A percentile compares a stretch with the other conserved stretches of the same genome.
Conservation (phyloP, 2,797 vertebrate species). For the Spinus pinus region DNA sequence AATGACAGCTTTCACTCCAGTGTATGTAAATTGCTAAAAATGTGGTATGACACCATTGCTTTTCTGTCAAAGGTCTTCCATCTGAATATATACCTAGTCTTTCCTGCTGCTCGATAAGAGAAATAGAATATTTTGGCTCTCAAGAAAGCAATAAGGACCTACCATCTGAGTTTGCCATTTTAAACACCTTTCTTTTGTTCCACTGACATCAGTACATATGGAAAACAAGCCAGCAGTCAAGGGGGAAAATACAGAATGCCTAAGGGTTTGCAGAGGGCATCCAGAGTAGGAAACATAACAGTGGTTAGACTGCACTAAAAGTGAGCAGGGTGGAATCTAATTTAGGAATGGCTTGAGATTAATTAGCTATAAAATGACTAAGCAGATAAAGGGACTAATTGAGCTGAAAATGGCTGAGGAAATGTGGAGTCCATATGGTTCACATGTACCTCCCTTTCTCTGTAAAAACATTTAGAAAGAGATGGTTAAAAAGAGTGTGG, state of each 20-base stretch:
- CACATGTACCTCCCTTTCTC: not conserved
- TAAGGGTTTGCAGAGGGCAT: not conserved
- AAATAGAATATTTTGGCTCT: not conserved
- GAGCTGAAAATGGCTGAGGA: not conserved
- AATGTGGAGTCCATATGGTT: not conserved
- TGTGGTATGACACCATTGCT: not conserved
- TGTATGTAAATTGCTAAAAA: not conserved
- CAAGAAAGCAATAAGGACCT: not conserved
- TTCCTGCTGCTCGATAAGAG: not conserved
- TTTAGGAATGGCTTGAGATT: not conserved
- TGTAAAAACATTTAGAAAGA: not conserved
- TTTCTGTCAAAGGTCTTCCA: not conserved
- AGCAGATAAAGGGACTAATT: not conserved
- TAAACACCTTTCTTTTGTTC: not conserved
- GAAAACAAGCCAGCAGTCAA: not conserved
- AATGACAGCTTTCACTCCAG: constrained; percentile 14
- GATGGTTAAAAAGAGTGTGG: not conserved
- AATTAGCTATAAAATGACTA: not conserved
- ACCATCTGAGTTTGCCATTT: not conserved
- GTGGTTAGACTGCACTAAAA: not conserved
- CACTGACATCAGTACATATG: not conserved
- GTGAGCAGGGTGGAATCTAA: not conserved
- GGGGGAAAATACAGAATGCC: not conserved
- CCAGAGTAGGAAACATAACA: not conserved
- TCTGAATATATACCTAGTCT: not conserved